Conservation (phyloP, 2,113 vertebrate species). For the Dascyllus trimaculatus region DNA sequence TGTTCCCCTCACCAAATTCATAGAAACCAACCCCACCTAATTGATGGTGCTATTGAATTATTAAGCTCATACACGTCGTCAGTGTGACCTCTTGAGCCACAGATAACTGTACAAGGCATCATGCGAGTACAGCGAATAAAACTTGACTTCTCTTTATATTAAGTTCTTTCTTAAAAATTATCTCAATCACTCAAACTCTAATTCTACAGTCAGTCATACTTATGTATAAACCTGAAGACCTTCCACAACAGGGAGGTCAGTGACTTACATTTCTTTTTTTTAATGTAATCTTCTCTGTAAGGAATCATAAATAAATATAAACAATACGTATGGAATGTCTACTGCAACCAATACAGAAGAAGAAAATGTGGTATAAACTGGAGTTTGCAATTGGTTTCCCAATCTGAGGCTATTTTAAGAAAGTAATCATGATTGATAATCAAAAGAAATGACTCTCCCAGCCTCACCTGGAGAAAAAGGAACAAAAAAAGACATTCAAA, state of each 20-base stretch:
- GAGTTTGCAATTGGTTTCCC: constrained; percentile 84
- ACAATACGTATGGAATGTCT: constrained; percentile 96
- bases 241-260: constrained; percentile 82
- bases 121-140: constrained; percentile 85
- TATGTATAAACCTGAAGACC: constrained; percentile 89
- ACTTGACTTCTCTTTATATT: constrained; percentile 77
- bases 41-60: constrained; percentile 82
- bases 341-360: constrained; percentile 94
- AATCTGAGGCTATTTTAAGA: constrained; percentile 84
- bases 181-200: constrained; percentile 87
- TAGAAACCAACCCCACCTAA: constrained; percentile 83
- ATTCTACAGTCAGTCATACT: constrained; percentile 91
- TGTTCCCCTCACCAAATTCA: constrained; percentile 85
- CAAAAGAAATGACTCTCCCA: constrained; percentile 39
- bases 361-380: constrained; percentile 83
- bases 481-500: constrained; percentile 30
- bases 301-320: constrained; percentile 99
- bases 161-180: constrained; percentile 77
- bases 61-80: constrained; percentile 61
- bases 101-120: constrained; percentile 77
- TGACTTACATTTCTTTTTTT: constrained; percentile 47
- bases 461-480: constrained; percentile 75
- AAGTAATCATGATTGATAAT: constrained; percentile 83
- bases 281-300: constrained; percentile 86
- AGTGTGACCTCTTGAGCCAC: constrained; percentile 80